Evolutionary conservation across 2,113 vertebrate species (phyloP).

Genomic region (Stigmatopora argus): DNA sequence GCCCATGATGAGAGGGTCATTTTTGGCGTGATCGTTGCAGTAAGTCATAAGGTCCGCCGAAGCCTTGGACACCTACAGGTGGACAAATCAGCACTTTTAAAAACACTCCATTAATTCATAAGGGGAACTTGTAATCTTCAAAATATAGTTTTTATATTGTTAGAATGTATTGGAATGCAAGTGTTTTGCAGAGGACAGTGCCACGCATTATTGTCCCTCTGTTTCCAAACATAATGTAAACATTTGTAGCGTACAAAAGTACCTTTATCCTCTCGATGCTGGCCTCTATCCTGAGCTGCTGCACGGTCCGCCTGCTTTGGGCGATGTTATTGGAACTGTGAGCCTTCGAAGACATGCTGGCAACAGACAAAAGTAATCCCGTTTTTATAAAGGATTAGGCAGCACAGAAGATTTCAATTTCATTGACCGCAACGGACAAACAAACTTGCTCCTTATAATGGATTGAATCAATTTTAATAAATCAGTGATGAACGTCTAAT

Average conservation of each 20-base stretch:
- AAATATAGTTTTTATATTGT: no score
- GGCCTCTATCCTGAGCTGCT: constrained; percentile 87
- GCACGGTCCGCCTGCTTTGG: constrained; percentile 81
- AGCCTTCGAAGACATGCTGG: constrained; percentile 87
- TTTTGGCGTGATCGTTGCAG: constrained; percentile 85
- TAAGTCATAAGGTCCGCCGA: constrained; percentile 94
- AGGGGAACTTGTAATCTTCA: no score
- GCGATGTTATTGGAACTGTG: constrained; percentile 82
- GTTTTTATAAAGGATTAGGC: background rate
- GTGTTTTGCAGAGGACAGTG: no score
- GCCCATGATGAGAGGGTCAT: constrained; percentile 85
- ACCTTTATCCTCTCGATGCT: constrained; percentile 96
- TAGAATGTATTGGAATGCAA: no score
- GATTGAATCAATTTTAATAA: no score
- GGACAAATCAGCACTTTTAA: background rate
- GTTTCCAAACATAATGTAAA: background rate
- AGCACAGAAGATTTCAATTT: no score
- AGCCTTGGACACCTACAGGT: constrained; percentile 87
- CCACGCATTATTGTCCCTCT: no score
- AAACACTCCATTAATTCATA: no score
- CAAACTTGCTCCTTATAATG: no score
- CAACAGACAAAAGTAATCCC: constrained; percentile 15
- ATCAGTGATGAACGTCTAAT: no score
- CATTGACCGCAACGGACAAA: no score
- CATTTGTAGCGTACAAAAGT: background rate